phyloP scores from a whole-genome alignment of 2,113 vertebrate species.

The Gobiocypris rarus region DNA sequence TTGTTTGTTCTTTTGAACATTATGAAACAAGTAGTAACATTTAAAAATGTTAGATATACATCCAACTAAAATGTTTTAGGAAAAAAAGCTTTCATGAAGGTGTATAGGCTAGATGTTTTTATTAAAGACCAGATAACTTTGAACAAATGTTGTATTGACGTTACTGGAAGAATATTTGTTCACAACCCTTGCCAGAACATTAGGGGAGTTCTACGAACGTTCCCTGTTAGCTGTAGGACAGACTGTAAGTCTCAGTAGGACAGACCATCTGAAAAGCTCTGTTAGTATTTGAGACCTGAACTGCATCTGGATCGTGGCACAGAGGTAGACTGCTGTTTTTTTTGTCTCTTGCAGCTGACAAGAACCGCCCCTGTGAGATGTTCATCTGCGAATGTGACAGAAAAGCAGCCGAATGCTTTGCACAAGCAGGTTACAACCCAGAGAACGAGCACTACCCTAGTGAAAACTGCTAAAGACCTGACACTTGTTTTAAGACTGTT shows the following conservation, averaged over 20 bases:
- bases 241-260: background rate
- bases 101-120: no score
- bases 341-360: slow-evolving; percentile 64
- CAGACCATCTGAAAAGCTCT: background rate
- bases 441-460: background rate
- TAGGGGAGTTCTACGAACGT: no score
- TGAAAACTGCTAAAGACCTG: slow-evolving; percentile 7
- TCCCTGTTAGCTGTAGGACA: slow-evolving; percentile 14
- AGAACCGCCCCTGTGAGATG: slow-evolving; percentile 62
- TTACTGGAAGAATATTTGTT: no score
- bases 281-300: background rate
- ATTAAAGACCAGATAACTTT: no score
- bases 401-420: slow-evolving; percentile 77
- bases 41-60: no score
- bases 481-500: background rate
- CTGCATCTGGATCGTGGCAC: background rate
- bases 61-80: no score
- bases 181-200: no score
- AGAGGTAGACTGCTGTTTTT: background rate
- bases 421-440: slow-evolving; percentile 65
- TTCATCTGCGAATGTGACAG: slow-evolving; percentile 86
- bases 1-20: no score
- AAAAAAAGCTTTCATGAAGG: no score
- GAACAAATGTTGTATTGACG: no score
- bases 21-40: no score